phyloP scores from a whole-genome alignment of 2,113 vertebrate genomes.

The Sylvia atricapilla region DNA sequence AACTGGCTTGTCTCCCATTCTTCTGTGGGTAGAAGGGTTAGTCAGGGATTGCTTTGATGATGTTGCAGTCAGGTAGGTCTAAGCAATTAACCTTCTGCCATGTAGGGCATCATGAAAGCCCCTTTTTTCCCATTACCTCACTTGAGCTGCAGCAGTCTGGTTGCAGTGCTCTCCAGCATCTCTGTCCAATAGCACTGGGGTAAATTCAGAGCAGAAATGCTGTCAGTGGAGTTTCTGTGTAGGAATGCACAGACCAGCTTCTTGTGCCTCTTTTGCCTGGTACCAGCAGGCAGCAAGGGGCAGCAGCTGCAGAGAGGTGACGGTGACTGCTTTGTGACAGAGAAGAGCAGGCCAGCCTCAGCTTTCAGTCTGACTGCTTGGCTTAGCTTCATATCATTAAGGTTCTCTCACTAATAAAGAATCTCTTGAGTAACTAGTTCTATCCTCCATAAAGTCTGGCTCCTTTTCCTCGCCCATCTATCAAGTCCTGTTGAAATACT shows the following conservation, averaged over 20 bases:
- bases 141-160: not conserved
- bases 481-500: conserved; percentile 62
- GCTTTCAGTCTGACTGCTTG: conserved; percentile 14
- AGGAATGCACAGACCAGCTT: not conserved
- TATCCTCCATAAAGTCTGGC: conserved; percentile 31
- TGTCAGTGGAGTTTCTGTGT: not conserved
- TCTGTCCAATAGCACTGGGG: not conserved
- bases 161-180: not conserved
- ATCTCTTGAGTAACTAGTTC: conserved; percentile 47
- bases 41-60: not conserved
- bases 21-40: conserved; percentile 9
- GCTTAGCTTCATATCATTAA: conserved; percentile 17
- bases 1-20: conserved; percentile 59
- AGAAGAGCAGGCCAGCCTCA: not conserved
- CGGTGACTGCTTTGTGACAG: not conserved
- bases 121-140: not conserved
- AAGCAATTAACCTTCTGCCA: not conserved
- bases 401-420: conserved; percentile 50
- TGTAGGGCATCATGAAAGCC: not conserved
- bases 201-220: conserved; percentile 8
- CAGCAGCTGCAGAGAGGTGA: not conserved
- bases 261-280: not conserved
- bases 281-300: not conserved
- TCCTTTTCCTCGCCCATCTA: conserved; percentile 28
- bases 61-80: not conserved